phyloP scores from a whole-genome alignment of 2,797 vertebrate genomes.

The Lepilemur septentrionalis region DNA sequence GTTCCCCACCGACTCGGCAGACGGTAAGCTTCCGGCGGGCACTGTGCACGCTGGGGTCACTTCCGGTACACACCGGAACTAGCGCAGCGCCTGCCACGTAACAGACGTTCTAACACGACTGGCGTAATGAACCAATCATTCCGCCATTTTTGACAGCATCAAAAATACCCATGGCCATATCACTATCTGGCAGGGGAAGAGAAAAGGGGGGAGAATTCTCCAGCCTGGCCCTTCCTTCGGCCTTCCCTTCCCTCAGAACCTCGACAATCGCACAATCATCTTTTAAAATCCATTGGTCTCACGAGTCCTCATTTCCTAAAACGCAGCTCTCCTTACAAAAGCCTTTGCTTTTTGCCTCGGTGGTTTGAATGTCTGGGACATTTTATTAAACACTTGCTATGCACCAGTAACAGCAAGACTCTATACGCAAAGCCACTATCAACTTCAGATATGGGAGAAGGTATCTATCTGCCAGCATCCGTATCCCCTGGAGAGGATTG shows the following conservation, averaged over 20 bases:
- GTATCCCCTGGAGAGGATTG: background rate
- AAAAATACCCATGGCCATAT: background rate
- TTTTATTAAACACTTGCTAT: background rate
- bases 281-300: background rate
- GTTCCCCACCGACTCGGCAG: background rate
- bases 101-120: background rate
- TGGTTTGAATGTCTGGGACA: background rate
- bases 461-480: background rate
- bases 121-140: background rate
- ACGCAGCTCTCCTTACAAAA: background rate
- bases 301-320: background rate
- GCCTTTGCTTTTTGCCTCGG: background rate
- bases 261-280: background rate
- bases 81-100: background rate
- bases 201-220: background rate
- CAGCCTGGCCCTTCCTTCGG: background rate
- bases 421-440: background rate
- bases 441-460: background rate
- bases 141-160: background rate
- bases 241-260: background rate
- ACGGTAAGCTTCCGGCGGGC: background rate
- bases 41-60: background rate
- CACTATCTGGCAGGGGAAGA: background rate
- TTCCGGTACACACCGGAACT: background rate
- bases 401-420: background rate